A percentile compares a stretch with the other conserved stretches of the same genome.
Evolutionary conservation across 2,113 vertebrate species (phyloP).

Genomic region (Lates calcarifer): DNA sequence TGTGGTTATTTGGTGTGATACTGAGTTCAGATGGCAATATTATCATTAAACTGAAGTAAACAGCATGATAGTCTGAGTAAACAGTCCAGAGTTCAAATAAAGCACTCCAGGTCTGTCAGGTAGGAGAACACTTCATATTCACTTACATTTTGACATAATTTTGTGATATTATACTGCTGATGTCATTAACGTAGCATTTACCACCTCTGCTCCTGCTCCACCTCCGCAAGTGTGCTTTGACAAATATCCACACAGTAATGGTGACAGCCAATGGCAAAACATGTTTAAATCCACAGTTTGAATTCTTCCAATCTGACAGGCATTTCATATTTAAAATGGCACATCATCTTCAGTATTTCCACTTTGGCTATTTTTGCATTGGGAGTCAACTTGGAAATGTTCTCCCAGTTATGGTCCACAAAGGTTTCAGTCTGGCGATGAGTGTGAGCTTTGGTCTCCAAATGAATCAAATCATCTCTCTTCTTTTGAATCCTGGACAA

Average conservation of each 20-base stretch:
- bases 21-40: constrained; percentile 24
- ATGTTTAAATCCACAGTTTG: constrained; percentile 1
- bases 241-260: not conserved
- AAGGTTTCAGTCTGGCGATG: constrained; percentile 13
- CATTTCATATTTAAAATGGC: not conserved
- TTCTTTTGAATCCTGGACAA: constrained; percentile 1
- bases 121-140: not conserved
- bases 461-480: constrained; percentile 14
- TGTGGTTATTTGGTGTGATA: constrained; percentile 20
- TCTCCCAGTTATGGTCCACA: not conserved
- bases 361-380: constrained; percentile 20
- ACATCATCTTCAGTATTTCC: constrained; percentile 23
- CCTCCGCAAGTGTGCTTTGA: not conserved
- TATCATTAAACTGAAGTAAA: constrained; percentile 22
- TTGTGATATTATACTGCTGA: not conserved
- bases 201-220: not conserved
- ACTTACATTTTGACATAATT: not conserved
- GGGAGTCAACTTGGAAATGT: constrained; percentile 2
- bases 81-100: constrained; percentile 52
- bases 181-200: not conserved
- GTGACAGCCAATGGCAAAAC: not conserved
- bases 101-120: not conserved
- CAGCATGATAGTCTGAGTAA: constrained; percentile 22
- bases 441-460: not conserved
- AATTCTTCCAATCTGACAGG: constrained; percentile 1